Evolutionary conservation across 2,888 invertebrate genomes (phyloP), one percentile per base, ranked within the genome.

Genomic region (Parascotia fuliginaria): DNA sequence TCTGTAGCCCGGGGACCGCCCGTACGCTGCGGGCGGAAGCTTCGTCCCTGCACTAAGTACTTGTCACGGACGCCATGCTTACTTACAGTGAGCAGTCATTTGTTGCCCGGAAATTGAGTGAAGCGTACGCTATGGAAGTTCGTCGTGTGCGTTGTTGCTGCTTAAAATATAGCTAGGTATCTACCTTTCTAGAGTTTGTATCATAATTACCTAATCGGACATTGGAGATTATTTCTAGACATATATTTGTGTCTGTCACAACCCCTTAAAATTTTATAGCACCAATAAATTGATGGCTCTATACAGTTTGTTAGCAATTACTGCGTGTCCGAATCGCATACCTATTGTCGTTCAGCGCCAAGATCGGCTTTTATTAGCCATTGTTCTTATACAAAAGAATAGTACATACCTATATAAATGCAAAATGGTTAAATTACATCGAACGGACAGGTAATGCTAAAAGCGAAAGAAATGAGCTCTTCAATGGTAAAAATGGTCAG

Each of bases 321-420:
- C 12, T 33, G 33, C 29, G 56, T 58, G 59, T 61, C 61, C 69
- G 60, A 68, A 69, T 55, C 55, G 72, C 69, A 73, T 80, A 71
- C 60, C 63, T 60, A 77, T 69, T 61, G 69, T 68, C 65, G 57
- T 63, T 69, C 75, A 55, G 48, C 52, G 51, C 76, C 75, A 42
- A 55, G 37, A 47, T 54, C 32, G 74, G 69, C n/a, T 65, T 74
- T 83, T 75, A 82, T 77, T 64, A 45, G 49, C 77, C 57, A 83
- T 84, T 84, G 82, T 84, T 80, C 65, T 42, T 58, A 70, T 61
- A 79, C 77, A 75, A 77, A 75, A 70, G 72, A 74, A 68, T 69
- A 72, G 60, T 75, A n/a, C n/a, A n/a, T n/a, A n/a, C n/a, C n/a
- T n/a, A 68, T 66, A 68, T 66, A 71, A 71, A 75, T 72, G 64